Conservation (phyloP, 2,797 vertebrate genomes). For the Hypotaenidia philippensis region DNA sequence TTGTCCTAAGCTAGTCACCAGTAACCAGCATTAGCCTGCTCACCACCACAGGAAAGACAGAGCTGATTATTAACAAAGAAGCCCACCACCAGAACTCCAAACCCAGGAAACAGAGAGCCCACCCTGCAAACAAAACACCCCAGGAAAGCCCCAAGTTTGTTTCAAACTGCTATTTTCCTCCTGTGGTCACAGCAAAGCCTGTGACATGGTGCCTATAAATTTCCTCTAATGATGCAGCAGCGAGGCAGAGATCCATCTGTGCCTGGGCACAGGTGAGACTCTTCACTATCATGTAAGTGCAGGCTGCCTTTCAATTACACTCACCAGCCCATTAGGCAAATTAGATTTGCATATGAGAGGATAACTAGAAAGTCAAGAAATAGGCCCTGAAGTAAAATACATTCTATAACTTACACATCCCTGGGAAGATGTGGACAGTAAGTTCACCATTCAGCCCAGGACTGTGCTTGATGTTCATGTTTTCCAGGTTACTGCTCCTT, state of each 20-base stretch:
- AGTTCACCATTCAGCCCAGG: not conserved
- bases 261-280: constrained; percentile 62
- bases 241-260: constrained; percentile 44
- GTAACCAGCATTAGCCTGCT: not conserved
- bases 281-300: not conserved
- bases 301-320: constrained; percentile 68
- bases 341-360: constrained; percentile 47
- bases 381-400: constrained; percentile 14
- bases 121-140: not conserved
- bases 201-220: constrained; percentile 19
- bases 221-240: constrained; percentile 13
- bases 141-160: not conserved
- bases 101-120: not conserved
- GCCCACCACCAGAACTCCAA: accelerated
- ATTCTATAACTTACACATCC: not conserved
- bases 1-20: not conserved
- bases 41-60: not conserved
- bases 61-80: accelerated
- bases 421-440: not conserved
- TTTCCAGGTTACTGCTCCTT: not conserved
- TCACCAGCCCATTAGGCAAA: constrained; percentile 69
- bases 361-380: constrained; percentile 54
- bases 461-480: not conserved
- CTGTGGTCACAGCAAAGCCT: not conserved
- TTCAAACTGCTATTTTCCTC: not conserved